phyloP scores from a whole-genome alignment of 1,140 invertebrate species.

The Globodera rostochiensis region DNA sequence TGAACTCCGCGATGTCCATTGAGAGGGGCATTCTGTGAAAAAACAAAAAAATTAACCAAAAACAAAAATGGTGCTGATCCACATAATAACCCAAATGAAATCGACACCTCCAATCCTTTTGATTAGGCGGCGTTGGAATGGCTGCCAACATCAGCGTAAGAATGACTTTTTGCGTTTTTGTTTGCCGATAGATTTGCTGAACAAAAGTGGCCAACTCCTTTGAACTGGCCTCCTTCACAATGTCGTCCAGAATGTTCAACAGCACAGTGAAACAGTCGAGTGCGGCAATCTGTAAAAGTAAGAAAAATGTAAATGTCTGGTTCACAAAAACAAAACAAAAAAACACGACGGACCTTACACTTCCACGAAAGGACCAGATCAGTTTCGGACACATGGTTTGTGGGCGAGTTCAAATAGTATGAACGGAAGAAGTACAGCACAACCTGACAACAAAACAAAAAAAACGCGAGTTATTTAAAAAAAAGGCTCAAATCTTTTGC shows the following conservation, averaged over 20 bases:
- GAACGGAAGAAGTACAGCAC: conserved; percentile 62
- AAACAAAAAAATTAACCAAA: conserved; percentile 31
- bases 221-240: conserved; percentile 78
- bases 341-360: conserved; percentile 49
- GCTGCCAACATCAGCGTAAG: conserved; percentile 81
- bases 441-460: conserved; percentile 42
- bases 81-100: background rate
- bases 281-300: conserved; percentile 55
- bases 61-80: background rate
- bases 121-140: conserved; percentile 72
- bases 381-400: conserved; percentile 52
- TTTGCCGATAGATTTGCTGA: conserved; percentile 78
- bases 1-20: conserved; percentile 81
- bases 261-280: conserved; percentile 79
- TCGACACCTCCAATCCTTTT: conserved; percentile 43
- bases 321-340: background rate
- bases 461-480: background rate
- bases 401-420: conserved; percentile 64
- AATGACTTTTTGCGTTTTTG: conserved; percentile 85
- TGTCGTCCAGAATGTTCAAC: conserved; percentile 77
- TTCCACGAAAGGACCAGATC: conserved; percentile 58
- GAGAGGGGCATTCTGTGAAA: conserved; percentile 73
- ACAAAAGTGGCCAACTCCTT: conserved; percentile 81
- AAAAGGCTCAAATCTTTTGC: background rate
- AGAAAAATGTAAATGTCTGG: conserved; percentile 19